Evolutionary conservation across 2,113 vertebrate species (phyloP).

Genomic region (Osmerus eperlanus): DNA sequence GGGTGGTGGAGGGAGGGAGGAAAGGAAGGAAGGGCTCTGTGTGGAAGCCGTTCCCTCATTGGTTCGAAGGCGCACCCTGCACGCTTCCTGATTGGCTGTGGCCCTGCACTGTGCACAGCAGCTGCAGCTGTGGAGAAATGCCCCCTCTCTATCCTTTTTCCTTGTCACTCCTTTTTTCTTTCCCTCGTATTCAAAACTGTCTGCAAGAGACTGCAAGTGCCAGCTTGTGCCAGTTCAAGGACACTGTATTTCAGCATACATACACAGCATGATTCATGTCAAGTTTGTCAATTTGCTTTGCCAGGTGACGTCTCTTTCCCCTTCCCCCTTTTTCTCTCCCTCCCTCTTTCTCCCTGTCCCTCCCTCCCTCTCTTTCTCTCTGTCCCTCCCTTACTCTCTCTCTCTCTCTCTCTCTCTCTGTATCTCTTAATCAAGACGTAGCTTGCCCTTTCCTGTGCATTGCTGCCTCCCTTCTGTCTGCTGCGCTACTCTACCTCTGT

Average conservation of each 20-base stretch:
- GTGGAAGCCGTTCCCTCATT: conserved; percentile 70
- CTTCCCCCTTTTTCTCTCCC: conserved; percentile 64
- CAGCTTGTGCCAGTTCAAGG: conserved; percentile 47
- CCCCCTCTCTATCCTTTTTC: conserved; percentile 58
- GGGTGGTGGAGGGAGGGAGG: conserved; percentile 6
- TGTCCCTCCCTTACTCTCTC: conserved; percentile 48
- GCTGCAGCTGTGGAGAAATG: conserved; percentile 72
- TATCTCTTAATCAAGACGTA: conserved; percentile 57
- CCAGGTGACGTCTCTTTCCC: conserved; percentile 57
- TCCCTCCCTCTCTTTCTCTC: conserved; percentile 70
- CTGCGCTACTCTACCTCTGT: conserved; percentile 25
- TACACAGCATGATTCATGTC: conserved; percentile 38
- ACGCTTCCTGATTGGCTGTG: conserved; percentile 61
- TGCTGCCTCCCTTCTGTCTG: conserved; percentile 39
- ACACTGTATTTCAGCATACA: conserved; percentile 28
- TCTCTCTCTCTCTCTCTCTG: conserved; percentile 58
- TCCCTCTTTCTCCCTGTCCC: conserved; percentile 65
- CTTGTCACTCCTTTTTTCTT: conserved; percentile 37
- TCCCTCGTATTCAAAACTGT: conserved; percentile 48
- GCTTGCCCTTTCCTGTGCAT: conserved; percentile 46
- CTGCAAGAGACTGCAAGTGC: conserved; percentile 27
- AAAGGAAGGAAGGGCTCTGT: conserved; percentile 51
- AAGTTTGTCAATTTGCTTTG: conserved; percentile 44
- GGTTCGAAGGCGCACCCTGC: conserved; percentile 54
- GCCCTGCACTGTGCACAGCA: conserved; percentile 65